These are phyloP conservation scores for Nansenia antarctica DNA, from an alignment of 2,113 vertebrate genomes.

Conservation along the genomic window DNA sequence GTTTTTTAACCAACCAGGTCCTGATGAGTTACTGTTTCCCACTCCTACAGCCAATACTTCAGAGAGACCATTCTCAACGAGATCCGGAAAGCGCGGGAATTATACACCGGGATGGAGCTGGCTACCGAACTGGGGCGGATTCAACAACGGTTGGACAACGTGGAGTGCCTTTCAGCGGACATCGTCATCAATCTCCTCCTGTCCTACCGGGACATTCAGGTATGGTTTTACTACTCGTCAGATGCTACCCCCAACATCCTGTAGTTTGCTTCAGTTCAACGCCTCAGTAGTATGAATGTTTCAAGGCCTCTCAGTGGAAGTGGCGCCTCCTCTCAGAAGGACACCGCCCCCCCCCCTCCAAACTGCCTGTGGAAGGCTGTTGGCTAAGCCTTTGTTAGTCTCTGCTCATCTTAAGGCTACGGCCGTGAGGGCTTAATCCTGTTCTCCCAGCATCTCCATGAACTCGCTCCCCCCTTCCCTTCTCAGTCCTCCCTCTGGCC, in stretches of 20 bases:
- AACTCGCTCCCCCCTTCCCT: not conserved
- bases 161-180: slow-evolving; percentile 95
- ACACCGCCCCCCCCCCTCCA: too few species aligned
- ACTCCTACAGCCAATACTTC: slow-evolving; percentile 89
- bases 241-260: not conserved
- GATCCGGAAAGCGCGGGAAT: slow-evolving; percentile 91
- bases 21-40: not conserved
- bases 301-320: not conserved
- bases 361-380: slow-evolving; percentile 39
- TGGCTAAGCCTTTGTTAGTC: slow-evolving; percentile 27
- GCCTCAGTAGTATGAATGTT: slow-evolving; percentile 4
- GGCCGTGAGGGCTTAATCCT: too few species aligned
- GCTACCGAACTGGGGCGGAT: slow-evolving; percentile 90
- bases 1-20: not conserved
- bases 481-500: slow-evolving; percentile 13
- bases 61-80: slow-evolving; percentile 92
- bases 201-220: slow-evolving; percentile 98
- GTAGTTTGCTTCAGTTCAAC: not conserved
- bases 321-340: not conserved
- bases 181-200: slow-evolving; percentile 95
- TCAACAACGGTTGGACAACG: slow-evolving; percentile 92
- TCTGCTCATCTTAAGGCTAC: slow-evolving; percentile 38
- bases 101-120: slow-evolving; percentile 89
- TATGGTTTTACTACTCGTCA: slow-evolving; percentile 50
- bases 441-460: slow-evolving; percentile 12